Conservation (phyloP, 2,888 invertebrate species). For the Dione juno region DNA sequence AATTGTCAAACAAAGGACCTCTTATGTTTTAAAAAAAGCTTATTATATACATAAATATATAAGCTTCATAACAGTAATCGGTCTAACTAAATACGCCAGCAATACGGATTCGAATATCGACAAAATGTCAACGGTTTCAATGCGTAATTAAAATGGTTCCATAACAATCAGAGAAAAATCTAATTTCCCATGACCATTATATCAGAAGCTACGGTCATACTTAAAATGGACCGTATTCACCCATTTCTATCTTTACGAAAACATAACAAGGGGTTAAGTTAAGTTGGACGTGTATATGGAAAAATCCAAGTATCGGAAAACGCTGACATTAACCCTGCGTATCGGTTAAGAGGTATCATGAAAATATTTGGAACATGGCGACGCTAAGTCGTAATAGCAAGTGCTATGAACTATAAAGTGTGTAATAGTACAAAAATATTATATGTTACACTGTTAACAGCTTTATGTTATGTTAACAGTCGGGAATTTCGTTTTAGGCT, state of each 20-base stretch:
- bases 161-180: conserved; percentile 27
- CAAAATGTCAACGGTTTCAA: conserved; percentile 18
- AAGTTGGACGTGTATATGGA: conserved; percentile 5
- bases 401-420: neutral
- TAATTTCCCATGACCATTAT: conserved; percentile 23
- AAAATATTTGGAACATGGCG: conserved; percentile 18
- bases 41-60: neutral
- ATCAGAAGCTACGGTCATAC: neutral
- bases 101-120: neutral
- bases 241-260: neutral
- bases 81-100: conserved; percentile 8
- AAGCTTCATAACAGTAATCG: neutral
- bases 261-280: conserved; percentile 2
- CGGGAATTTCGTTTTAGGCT: neutral
- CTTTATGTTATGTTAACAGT: neutral
- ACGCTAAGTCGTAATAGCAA: conserved; percentile 1
- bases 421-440: neutral
- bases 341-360: conserved; percentile 20
- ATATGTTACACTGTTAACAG: neutral
- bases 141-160: conserved; percentile 15
- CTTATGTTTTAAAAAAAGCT: neutral
- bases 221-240: neutral
- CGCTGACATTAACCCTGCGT: conserved; percentile 16
- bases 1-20: neutral
- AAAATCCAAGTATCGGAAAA: conserved; percentile 22